Evolutionary conservation across 2,113 vertebrate genomes (phyloP).

Genomic region (Perca fluviatilis): DNA sequence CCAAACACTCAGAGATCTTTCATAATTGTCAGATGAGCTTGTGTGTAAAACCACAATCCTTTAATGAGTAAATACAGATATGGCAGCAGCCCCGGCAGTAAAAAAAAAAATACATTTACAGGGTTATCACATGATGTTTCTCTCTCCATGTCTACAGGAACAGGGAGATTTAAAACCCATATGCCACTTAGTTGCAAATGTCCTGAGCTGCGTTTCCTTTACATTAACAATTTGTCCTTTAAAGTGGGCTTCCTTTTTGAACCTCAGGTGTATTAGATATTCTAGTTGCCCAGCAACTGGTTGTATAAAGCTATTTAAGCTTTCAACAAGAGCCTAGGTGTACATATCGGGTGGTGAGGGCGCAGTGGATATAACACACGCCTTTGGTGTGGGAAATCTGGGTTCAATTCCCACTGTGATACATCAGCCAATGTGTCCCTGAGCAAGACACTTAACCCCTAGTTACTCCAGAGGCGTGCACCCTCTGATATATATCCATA

Average conservation of each 20-base stretch:
- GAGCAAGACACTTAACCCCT: too few species aligned
- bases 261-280: not conserved
- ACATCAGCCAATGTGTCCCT: too few species aligned
- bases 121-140: slow-evolving; percentile 10
- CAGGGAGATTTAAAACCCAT: slow-evolving; percentile 22
- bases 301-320: not conserved
- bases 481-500: too few species aligned
- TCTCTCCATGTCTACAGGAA: slow-evolving; percentile 11
- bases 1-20: slow-evolving; percentile 53
- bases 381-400: too few species aligned
- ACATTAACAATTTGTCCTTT: not conserved
- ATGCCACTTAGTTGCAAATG: slow-evolving; percentile 10
- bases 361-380: too few species aligned
- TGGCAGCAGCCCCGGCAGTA: slow-evolving; percentile 4
- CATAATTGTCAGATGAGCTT: slow-evolving; percentile 54
- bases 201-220: not conserved
- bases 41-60: slow-evolving; percentile 58
- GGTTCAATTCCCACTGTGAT: too few species aligned
- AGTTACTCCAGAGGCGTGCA: too few species aligned
- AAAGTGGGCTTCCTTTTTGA: not conserved
- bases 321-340: not conserved
- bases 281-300: not conserved
- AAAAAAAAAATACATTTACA: slow-evolving; percentile 1
- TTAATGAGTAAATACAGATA: slow-evolving; percentile 58
- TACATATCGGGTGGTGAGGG: too few species aligned